Percentiles rank a stretch among this genome's conserved stretches.
Evolutionary conservation across 2,113 vertebrate species (phyloP).

Genomic region (Strix aluco): DNA sequence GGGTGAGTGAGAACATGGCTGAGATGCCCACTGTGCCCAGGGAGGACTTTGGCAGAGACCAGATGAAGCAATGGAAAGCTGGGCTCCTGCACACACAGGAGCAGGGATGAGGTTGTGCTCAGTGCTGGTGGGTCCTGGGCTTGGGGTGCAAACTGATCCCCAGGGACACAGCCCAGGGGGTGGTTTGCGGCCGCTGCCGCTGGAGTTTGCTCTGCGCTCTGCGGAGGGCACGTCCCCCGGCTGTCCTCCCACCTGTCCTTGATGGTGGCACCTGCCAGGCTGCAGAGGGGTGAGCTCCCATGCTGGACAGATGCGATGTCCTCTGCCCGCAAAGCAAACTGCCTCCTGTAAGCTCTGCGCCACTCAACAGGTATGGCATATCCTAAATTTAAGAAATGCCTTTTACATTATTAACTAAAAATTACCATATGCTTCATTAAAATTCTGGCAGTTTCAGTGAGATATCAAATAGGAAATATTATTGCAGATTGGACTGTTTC

Average conservation of each 20-base stretch:
- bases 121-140: neutral
- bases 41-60: neutral
- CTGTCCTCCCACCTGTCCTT: neutral
- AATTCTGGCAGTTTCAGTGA: neutral
- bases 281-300: neutral
- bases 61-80: neutral
- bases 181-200: accelerated
- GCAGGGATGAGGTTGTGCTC: accelerated
- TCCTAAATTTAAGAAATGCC: neutral
- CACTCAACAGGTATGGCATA: accelerated
- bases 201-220: neutral
- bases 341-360: neutral
- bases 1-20: neutral
- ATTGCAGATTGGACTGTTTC: neutral
- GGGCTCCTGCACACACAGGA: neutral
- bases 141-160: neutral
- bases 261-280: neutral
- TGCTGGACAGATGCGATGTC: neutral
- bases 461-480: neutral
- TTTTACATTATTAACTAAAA: neutral
- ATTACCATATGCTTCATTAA: neutral
- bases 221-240: accelerated
- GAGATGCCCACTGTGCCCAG: neutral
- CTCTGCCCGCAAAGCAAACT: neutral
- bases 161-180: neutral